Conservation (phyloP, 2,113 vertebrate genomes). For the Halcyon malimbica region DNA sequence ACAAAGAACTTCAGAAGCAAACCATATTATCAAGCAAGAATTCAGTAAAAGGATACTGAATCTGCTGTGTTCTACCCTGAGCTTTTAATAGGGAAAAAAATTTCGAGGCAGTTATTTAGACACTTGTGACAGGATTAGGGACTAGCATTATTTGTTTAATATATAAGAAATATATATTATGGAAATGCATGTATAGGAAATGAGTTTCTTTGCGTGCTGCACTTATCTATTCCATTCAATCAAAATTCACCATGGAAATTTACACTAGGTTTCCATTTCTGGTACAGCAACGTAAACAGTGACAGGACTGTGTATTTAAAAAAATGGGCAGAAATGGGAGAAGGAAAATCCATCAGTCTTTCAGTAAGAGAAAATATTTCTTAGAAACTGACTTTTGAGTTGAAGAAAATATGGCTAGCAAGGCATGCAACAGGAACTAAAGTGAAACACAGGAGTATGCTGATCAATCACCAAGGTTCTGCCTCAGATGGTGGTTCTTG, state of each 20-base stretch:
- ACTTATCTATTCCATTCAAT: slow-evolving; percentile 28
- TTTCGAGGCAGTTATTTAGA: neutral
- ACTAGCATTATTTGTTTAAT: neutral
- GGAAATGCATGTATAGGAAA: neutral
- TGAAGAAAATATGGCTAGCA: neutral
- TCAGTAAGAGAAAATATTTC: neutral
- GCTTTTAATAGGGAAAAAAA: neutral
- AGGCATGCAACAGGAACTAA: neutral
- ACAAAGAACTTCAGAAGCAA: slow-evolving; percentile 2
- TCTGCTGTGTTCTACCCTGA: neutral
- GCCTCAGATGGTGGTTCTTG: neutral
- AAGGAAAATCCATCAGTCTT: slow-evolving; percentile 9
- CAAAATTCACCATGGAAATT: slow-evolving; percentile 18
- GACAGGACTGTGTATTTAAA: neutral
- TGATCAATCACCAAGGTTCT: neutral
- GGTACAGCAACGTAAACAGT: neutral
- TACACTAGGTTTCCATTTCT: slow-evolving; percentile 39
- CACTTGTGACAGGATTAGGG: neutral
- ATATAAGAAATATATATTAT: neutral
- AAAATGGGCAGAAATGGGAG: neutral
- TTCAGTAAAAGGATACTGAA: neutral
- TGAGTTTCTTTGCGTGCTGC: neutral
- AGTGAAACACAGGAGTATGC: neutral
- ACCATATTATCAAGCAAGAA: neutral
- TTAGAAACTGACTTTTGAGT: neutral